A percentile compares a stretch with the other conserved stretches of the same genome.
Evolutionary conservation across 1,140 invertebrate species (phyloP).

Genomic region (Leptopilina clavipes): DNA sequence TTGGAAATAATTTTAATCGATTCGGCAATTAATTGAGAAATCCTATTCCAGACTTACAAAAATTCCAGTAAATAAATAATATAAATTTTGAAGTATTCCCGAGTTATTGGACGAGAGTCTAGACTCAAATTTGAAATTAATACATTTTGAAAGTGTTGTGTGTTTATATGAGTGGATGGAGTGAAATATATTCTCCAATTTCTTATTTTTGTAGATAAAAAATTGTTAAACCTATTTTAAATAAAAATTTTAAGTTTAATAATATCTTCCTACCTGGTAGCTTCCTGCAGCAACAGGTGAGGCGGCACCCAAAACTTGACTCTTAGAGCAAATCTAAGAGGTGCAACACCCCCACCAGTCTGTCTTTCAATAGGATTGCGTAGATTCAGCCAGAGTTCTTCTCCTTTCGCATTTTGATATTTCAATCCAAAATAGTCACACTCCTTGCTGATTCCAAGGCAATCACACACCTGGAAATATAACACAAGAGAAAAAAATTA

Average conservation of each 20-base stretch:
- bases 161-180: too few species aligned
- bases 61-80: too few species aligned
- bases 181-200: too few species aligned
- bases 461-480: constrained; percentile 83
- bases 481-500: constrained; percentile 56
- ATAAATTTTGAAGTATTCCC: too few species aligned
- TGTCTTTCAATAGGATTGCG: constrained; percentile 87
- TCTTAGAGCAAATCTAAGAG: constrained; percentile 79
- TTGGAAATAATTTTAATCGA: too few species aligned
- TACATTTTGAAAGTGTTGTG: too few species aligned
- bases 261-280: constrained; percentile 79
- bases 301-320: constrained; percentile 94
- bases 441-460: constrained; percentile 87
- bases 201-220: too few species aligned
- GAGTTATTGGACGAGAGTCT: too few species aligned
- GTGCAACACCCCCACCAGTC: constrained; percentile 77
- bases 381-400: constrained; percentile 89
- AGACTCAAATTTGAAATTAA: too few species aligned
- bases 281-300: constrained; percentile 88
- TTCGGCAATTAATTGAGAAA: too few species aligned
- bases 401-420: constrained; percentile 81
- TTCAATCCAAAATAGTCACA: constrained; percentile 91
- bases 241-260: neutral
- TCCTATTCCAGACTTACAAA: too few species aligned
- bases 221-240: neutral